Evolutionary conservation across 2,113 vertebrate species (phyloP).

Genomic region (Regulus satrapa): DNA sequence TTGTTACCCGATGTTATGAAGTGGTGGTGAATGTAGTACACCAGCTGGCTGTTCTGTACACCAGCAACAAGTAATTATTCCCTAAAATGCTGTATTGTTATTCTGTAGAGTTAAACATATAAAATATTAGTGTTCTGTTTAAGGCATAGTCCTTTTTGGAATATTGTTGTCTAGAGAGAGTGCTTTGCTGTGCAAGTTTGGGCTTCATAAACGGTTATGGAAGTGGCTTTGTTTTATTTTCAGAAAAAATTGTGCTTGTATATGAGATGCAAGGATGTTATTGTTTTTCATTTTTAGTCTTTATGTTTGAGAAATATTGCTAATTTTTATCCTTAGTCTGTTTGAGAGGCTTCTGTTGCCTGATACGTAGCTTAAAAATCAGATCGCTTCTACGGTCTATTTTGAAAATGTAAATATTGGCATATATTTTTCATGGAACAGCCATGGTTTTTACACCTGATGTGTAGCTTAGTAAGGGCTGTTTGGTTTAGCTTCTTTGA

Average conservation of each 20-base stretch:
- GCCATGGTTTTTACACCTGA: not conserved
- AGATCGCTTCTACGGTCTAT: not conserved
- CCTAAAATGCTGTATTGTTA: not conserved
- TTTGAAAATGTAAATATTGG: not conserved
- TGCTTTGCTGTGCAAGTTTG: not conserved
- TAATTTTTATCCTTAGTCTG: not conserved
- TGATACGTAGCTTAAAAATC: not conserved
- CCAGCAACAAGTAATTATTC: constrained; percentile 89
- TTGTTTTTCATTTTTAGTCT: not conserved
- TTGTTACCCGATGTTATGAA: constrained; percentile 92
- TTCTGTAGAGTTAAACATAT: not conserved
- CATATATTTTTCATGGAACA: not conserved
- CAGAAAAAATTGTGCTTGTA: not conserved
- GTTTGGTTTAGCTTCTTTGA: not conserved
- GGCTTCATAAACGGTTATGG: not conserved
- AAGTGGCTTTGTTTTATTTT: not conserved
- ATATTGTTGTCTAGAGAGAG: not conserved
- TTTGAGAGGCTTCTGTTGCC: not conserved
- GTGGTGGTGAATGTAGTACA: constrained; percentile 94
- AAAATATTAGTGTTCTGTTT: not conserved
- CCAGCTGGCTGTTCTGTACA: constrained; percentile 93
- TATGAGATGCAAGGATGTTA: not conserved
- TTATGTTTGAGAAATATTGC: not conserved
- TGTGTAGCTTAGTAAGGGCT: not conserved
- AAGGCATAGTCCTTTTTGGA: not conserved